A percentile compares a stretch with the other conserved stretches of the same genome.
Conservation (phyloP, 2,888 invertebrate species). For the Drosophila merina region DNA sequence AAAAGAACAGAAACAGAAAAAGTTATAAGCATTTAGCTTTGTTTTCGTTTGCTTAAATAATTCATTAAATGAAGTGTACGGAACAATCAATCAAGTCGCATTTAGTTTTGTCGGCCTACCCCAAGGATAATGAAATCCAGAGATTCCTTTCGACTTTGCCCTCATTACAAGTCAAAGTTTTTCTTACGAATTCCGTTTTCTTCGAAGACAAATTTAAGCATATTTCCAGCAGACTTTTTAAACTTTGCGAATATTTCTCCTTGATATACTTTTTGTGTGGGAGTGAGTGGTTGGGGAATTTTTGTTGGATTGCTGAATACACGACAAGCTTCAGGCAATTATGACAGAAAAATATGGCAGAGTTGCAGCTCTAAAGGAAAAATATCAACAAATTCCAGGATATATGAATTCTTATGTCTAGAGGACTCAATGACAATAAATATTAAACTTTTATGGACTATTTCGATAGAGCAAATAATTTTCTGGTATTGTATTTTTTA, state of each 20-base stretch:
- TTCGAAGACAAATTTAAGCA: conserved; percentile 14
- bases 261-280: background rate
- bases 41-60: conserved; percentile 70
- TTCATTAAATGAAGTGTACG: conserved; percentile 79
- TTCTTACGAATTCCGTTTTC: conserved; percentile 2
- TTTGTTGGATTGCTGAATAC: conserved; percentile 9
- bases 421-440: background rate
- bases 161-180: conserved; percentile 9
- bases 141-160: conserved; percentile 51
- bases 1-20: conserved; percentile 41
- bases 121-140: conserved; percentile 55
- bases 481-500: too few relatives aligned
- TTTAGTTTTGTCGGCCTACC: conserved; percentile 54
- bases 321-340: conserved; percentile 55
- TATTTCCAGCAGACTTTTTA: conserved; percentile 8
- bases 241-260: background rate
- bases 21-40: conserved; percentile 62
- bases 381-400: background rate
- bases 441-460: background rate
- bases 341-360: conserved; percentile 32
- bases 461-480: too few relatives aligned
- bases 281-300: conserved; percentile 32
- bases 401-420: background rate
- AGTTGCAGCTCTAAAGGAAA: conserved; percentile 20
- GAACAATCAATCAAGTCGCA: conserved; percentile 77